A percentile compares a stretch with the other conserved stretches of the same genome.
Evolutionary conservation across 2,888 invertebrate genomes (phyloP).

Genomic region (Amblyjoppa fuscipennis): DNA sequence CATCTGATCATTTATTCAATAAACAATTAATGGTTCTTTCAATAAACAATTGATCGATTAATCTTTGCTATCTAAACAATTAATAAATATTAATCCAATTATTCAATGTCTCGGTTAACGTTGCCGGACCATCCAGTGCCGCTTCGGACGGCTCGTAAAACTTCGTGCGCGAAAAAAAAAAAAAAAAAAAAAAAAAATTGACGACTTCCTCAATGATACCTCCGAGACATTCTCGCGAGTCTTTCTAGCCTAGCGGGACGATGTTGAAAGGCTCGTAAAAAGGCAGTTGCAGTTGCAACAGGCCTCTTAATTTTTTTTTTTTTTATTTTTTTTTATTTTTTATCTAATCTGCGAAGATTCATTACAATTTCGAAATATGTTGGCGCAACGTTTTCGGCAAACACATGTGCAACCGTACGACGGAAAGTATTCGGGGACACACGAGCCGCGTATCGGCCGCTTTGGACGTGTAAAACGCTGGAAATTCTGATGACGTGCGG

Average conservation of each 20-base stretch:
- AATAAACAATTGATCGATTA: too few relatives aligned
- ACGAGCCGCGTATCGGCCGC: neutral
- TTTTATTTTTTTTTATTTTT: neutral
- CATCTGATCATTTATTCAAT: too few relatives aligned
- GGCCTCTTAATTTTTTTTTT: neutral
- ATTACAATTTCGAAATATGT: neutral
- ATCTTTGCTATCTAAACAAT: too few relatives aligned
- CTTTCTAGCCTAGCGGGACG: neutral
- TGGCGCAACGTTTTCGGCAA: slow-evolving; percentile 1
- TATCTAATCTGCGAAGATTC: slow-evolving; percentile 28
- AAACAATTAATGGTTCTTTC: too few relatives aligned
- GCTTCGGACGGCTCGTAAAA: slow-evolving; percentile 3
- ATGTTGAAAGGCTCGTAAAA: slow-evolving; percentile 15
- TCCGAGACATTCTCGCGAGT: neutral
- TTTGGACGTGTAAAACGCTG: neutral
- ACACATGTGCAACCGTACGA: slow-evolving; percentile 9
- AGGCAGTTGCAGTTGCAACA: neutral
- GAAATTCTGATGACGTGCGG: slow-evolving; percentile 36
- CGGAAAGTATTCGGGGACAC: slow-evolving; percentile 10
- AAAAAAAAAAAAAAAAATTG: slow-evolving; percentile 13
- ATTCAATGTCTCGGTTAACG: neutral
- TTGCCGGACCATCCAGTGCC: neutral
- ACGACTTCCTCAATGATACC: slow-evolving; percentile 18
- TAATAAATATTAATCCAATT: neutral
- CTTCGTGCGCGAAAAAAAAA: neutral